phyloP scores from a whole-genome alignment of 2,888 invertebrate species.

The Pseudanteris insignis region DNA sequence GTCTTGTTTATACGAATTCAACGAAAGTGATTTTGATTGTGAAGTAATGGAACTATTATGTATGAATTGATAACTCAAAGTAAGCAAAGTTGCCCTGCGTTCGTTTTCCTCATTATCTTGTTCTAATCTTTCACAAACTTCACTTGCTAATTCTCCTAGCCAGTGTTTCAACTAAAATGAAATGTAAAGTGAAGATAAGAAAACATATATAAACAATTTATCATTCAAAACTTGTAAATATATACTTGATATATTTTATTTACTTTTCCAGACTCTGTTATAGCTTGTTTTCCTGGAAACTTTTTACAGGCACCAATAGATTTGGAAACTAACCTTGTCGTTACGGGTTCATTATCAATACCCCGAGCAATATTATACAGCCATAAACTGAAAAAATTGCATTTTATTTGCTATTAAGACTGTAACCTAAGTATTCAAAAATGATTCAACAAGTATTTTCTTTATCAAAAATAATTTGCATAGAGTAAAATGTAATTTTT shows the following conservation, averaged over 20 bases:
- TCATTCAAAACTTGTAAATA: too few relatives aligned
- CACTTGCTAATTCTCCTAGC: conserved; percentile 81
- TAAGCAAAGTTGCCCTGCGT: conserved; percentile 81
- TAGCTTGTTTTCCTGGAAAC: conserved; percentile 83
- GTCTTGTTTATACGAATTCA: conserved; percentile 74
- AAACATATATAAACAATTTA: too few relatives aligned
- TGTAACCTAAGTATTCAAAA: too few relatives aligned
- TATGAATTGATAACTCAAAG: conserved; percentile 72
- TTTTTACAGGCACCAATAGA: conserved; percentile 97
- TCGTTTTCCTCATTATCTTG: conserved; percentile 84
- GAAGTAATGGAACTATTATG: conserved; percentile 52
- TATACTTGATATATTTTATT: conserved; percentile 54
- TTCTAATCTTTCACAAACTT: conserved; percentile 83
- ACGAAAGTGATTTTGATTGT: conserved; percentile 72
- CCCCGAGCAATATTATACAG: conserved; percentile 87
- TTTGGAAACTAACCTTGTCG: conserved; percentile 83
- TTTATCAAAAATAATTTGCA: too few relatives aligned
- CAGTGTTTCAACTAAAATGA: conserved; percentile 71
- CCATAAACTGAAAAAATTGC: conserved; percentile 79
- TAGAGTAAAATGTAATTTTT: too few relatives aligned
- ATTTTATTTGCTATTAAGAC: too few relatives aligned
- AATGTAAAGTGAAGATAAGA: too few relatives aligned
- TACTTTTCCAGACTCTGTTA: conserved; percentile 68
- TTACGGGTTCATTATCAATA: conserved; percentile 87
- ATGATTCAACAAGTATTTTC: too few relatives aligned